These are phyloP conservation scores for Mystacornis crossleyi DNA, from an alignment of 2,113 vertebrate species.

Conservation along the genomic window DNA sequence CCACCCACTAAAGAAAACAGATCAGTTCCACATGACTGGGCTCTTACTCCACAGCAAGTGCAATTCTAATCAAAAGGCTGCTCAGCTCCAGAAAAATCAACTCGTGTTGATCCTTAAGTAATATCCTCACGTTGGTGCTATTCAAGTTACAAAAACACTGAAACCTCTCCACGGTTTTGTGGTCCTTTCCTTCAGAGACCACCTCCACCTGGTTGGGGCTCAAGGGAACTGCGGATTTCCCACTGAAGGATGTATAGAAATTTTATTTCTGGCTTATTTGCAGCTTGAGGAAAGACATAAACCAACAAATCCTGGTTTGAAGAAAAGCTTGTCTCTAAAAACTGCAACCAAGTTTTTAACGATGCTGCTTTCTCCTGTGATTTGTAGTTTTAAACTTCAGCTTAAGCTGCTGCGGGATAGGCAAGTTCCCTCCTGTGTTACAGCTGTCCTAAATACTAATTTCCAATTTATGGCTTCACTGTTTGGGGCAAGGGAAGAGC, in stretches of 20 bases:
- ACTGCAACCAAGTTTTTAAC: neutral
- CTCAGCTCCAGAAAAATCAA: neutral
- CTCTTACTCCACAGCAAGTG: neutral
- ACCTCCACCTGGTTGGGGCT: neutral
- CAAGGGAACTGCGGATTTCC: neutral
- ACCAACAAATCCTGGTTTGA: neutral
- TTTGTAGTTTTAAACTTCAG: neutral
- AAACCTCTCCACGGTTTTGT: neutral
- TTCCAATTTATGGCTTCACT: neutral
- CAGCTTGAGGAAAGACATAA: conserved; percentile 18
- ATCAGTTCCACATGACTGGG: neutral
- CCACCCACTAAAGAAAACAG: neutral
- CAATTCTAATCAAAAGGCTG: neutral
- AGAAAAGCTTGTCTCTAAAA: neutral
- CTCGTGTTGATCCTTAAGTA: neutral
- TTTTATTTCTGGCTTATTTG: neutral
- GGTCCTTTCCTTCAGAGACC: conserved; percentile 17
- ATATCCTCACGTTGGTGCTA: neutral
- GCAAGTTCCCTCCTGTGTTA: neutral
- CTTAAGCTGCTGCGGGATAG: neutral
- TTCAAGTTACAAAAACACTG: neutral
- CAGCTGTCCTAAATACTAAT: neutral
- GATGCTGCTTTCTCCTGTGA: neutral
- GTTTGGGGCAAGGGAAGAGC: neutral
- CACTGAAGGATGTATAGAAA: neutral